Base-by-base conservation (phyloP, 2,113 vertebrate genomes). In the Antechinus stuartii region DNA sequence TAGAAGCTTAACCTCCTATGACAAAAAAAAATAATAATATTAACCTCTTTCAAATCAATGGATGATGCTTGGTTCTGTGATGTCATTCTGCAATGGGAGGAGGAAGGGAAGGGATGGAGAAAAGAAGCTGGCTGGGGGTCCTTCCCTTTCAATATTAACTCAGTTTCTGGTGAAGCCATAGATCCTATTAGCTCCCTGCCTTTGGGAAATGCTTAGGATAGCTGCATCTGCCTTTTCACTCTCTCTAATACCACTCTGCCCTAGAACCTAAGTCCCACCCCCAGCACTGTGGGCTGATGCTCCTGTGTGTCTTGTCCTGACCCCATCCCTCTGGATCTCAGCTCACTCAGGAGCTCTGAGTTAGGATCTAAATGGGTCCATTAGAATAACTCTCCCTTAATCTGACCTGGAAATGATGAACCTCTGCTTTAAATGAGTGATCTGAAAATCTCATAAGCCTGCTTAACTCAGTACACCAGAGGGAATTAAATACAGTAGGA, bases 141-240 rank as follows among this genome's bases (percentile, higher is more conserved):
- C 90, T 93, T 89, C 49, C 52, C 91, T 95, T 95, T 90, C 27
- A 91, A 94, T 92, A 93, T 90, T 30, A 93, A 91, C 90, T 96
- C 47, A 27, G n/a, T 94, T 93, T 89, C 90, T 94, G 50, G 8
- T 42, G 92, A 95, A 91, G 49, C 35, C 22, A 26, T 90, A 91
- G 91, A 0, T 42, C 93, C 92, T 52, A 30, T 91, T 92, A 93
- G 53, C 46, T 49, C 95, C 68, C 0, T 22, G 53, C 61, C 76
- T 93, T 68, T 6, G 26, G 55, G 93, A 10, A n/a, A 26, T 30
- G 27, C 53, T 2, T 6, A 2, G 35, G 89, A 92, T 27, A 27
- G 89, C 54, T 54, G n/a, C 8, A 0, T 53, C 95, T 56, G 68
- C 27, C 54, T 90, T 91, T 30, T 61, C 16, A 22, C 24, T 89